Conservation (phyloP, 2,888 invertebrate species). For the Spatulosminthurus flaviceps region DNA sequence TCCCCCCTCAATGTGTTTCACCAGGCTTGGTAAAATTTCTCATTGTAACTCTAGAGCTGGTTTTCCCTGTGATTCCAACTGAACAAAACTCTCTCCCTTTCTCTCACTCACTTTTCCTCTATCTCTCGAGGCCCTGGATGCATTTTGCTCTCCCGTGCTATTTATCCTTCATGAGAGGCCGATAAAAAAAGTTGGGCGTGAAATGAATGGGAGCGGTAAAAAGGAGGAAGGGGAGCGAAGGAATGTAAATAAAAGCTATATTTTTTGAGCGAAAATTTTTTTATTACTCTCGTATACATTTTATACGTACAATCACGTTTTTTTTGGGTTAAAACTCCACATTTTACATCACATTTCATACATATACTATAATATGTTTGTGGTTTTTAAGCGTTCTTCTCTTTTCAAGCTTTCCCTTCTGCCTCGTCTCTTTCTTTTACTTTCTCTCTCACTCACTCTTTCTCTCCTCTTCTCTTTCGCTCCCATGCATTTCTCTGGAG, state of each 20-base stretch:
- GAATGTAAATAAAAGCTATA: not conserved
- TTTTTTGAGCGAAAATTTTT: slow-evolving; percentile 38
- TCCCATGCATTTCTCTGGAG: not conserved
- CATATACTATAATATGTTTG: slow-evolving; percentile 1
- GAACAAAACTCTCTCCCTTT: too few species aligned
- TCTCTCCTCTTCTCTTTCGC: not conserved
- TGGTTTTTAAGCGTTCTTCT: slow-evolving; percentile 14
- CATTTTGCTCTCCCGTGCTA: too few species aligned
- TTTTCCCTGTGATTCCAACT: too few species aligned
- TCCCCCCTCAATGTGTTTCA: too few species aligned
- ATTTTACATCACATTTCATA: slow-evolving; percentile 8
- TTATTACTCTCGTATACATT: slow-evolving; percentile 44
- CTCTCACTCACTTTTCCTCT: too few species aligned
- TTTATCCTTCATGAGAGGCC: too few species aligned
- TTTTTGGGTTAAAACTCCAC: slow-evolving; percentile 14
- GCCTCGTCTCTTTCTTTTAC: not conserved
- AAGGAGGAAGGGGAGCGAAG: not conserved
- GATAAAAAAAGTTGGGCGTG: too few species aligned
- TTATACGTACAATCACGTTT: slow-evolving; percentile 11
- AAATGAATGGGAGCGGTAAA: not conserved
- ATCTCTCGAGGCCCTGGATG: too few species aligned
- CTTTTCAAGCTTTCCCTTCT: not conserved
- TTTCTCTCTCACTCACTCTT: not conserved
- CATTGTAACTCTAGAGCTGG: too few species aligned
- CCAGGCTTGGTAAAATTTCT: too few species aligned